Conservation (phyloP, 2,888 invertebrate species). For the Sinhomidia bicolor region DNA sequence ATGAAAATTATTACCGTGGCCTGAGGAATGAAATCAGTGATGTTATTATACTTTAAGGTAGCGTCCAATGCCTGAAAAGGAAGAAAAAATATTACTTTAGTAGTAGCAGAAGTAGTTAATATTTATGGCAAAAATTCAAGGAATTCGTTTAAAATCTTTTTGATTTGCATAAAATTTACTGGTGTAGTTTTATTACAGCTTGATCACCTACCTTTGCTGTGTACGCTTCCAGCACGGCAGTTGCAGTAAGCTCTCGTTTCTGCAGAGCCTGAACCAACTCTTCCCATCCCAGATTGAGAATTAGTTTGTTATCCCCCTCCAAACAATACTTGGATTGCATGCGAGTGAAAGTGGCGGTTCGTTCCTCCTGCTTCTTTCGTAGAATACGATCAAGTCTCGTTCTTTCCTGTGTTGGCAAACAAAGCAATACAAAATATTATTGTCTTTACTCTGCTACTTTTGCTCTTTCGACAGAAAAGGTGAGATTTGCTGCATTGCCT, state of each 20-base stretch:
- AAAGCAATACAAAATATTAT: neutral
- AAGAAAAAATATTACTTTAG: no score
- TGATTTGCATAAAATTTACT: no score
- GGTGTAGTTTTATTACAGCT: no score
- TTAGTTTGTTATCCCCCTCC: conserved; percentile 71
- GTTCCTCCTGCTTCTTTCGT: conserved; percentile 75
- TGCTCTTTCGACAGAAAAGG: no score
- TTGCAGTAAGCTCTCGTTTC: conserved; percentile 75
- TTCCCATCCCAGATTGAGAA: conserved; percentile 77
- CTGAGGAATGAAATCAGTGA: conserved; percentile 81
- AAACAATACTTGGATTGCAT: conserved; percentile 69
- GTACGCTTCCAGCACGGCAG: conserved; percentile 78
- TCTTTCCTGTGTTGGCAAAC: conserved; percentile 66
- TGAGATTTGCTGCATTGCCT: neutral
- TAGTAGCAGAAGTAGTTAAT: no score
- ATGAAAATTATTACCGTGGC: conserved; percentile 78
- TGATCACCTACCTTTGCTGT: conserved; percentile 76
- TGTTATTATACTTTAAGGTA: conserved; percentile 80
- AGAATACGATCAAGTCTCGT: conserved; percentile 67
- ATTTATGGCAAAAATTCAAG: no score
- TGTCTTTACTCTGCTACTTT: no score
- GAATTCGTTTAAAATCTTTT: no score
- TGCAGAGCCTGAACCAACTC: conserved; percentile 77
- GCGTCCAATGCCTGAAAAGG: conserved; percentile 80
- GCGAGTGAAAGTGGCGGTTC: conserved; percentile 72